Evolutionary conservation across 2,113 vertebrate species (phyloP), one percentile per base, ranked within the genome.

Genomic region (Nannospalax galili): DNA sequence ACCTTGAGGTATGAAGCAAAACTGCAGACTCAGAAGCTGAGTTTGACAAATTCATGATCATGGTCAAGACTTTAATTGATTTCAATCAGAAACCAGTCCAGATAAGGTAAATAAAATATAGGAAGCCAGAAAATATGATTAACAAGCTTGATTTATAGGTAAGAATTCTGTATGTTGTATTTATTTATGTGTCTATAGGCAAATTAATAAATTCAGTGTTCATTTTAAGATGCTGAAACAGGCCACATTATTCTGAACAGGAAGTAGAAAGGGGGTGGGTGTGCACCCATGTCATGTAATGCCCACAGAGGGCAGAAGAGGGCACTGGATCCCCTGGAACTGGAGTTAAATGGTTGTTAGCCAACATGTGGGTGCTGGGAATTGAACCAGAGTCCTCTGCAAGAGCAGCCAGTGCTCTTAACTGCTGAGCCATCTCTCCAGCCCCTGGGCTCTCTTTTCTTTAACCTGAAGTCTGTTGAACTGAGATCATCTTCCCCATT

Each of bases 31-130:
- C 75, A 64, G 56, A 82, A 78, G 37, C 75, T 80, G 1, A 86
- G 15, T 90, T 90, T 84, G 75, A 37, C 15, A 79, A 82, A 77
- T 45, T 78, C n/a, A 26, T 78, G 35, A 56, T 30, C 56, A 82
- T 52, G 15, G 1, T 82, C 77, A 90, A 82, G 86, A 65, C 72
- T 81, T 78, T 92, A 74, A 77, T 32, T 94, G 80, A 89, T 5
- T 7, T 95, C 8, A 60, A 22, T 52, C 35, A 91, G 35, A 94
- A 77, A 19, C 19, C 1, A 42, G 60, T 84, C 14, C n/a, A 79
- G 58, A 88, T 11, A 70, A 90, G 70, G 37, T 45, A 7, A 84
- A 19, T 91, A 75, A 93, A 40, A 17, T 56, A 20, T 1, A 42
- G 40, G 48, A 58, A 30, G 40, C 22, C 89, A 65, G 65, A 93